These are phyloP conservation scores for Notarius lentiginosus DNA, from an alignment of 2,113 vertebrate genomes.

Conservation along the genomic window DNA sequence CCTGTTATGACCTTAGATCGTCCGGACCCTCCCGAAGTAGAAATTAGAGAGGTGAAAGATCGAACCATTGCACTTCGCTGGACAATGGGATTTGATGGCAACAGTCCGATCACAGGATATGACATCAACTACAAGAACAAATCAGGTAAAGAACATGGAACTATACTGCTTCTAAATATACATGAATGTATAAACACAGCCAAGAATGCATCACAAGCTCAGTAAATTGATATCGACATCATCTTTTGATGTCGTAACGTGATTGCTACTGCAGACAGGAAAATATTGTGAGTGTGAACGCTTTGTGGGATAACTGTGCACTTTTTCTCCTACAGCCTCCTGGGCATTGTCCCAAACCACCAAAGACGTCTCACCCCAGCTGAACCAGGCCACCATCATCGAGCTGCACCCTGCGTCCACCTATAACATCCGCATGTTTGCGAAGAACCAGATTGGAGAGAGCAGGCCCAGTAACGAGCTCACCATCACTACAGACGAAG, in stretches of 20 bases:
- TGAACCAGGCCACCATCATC: slow-evolving; percentile 99
- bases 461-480: slow-evolving; percentile 98
- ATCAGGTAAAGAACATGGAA: slow-evolving; percentile 77
- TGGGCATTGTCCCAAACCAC: slow-evolving; percentile 98
- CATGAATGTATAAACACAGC: background rate
- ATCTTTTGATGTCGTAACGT: background rate
- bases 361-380: slow-evolving; percentile 97
- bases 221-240: background rate
- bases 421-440: slow-evolving; percentile 99
- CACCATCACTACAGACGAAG: slow-evolving; percentile 97
- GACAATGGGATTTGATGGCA: slow-evolving; percentile 99
- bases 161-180: background rate
- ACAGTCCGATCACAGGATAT: slow-evolving; percentile 97
- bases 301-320: background rate
- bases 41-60: slow-evolving; percentile 94
- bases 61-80: slow-evolving; percentile 95
- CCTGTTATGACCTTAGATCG: slow-evolving; percentile 12
- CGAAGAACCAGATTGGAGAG: slow-evolving; percentile 97
- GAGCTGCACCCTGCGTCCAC: slow-evolving; percentile 98
- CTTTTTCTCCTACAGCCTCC: slow-evolving; percentile 77
- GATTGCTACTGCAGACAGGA: background rate
- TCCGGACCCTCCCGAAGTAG: slow-evolving; percentile 93
- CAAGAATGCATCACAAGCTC: background rate
- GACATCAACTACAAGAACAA: slow-evolving; percentile 99
- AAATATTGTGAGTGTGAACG: background rate